Conservation (phyloP, 2,797 vertebrate species). For the Sebastes nivosus region DNA sequence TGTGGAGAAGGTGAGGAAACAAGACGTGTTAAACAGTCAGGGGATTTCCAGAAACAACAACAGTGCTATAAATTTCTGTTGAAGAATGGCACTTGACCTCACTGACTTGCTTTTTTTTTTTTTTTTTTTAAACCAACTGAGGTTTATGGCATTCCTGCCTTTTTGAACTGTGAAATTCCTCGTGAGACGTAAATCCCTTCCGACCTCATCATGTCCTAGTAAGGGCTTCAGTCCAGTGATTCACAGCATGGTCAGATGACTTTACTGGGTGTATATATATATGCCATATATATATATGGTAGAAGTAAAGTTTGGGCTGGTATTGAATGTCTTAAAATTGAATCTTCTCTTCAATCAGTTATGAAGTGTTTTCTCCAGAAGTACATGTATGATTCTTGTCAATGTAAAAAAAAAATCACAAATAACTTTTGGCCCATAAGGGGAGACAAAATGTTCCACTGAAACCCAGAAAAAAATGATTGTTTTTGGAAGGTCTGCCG, state of each 20-base stretch:
- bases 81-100: neutral
- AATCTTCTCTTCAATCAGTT: neutral
- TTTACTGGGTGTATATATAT: neutral
- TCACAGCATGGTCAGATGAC: neutral
- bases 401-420: neutral
- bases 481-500: too few species aligned
- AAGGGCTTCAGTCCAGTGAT: neutral
- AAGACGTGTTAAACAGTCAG: neutral
- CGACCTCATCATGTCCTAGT: conserved; percentile 10
- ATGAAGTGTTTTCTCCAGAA: neutral
- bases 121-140: neutral
- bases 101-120: neutral
- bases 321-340: neutral
- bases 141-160: conserved; percentile 39
- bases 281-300: too few species aligned
- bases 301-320: too few species aligned
- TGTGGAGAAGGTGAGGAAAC: neutral
- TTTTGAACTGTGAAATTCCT: conserved; percentile 27
- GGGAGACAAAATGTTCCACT: too few species aligned
- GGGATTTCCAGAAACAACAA: conserved; percentile 53
- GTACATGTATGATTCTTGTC: neutral
- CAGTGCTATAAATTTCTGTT: conserved; percentile 33
- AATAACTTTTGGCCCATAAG: neutral
- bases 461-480: too few species aligned
- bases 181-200: conserved; percentile 11